Evolutionary conservation across 2,797 vertebrate genomes (phyloP).

Genomic region (Pseudochromis fuscus): DNA sequence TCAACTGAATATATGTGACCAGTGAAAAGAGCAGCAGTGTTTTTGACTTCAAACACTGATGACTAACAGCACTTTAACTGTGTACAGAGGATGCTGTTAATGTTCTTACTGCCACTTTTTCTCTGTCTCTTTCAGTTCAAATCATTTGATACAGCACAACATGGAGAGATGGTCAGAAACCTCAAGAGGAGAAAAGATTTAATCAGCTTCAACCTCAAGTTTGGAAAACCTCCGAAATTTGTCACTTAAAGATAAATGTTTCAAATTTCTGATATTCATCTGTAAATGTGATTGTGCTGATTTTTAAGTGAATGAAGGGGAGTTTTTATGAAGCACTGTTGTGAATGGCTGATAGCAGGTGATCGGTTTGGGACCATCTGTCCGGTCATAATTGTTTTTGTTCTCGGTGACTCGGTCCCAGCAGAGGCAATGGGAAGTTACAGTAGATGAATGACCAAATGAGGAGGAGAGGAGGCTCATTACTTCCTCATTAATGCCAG

Average conservation of each 20-base stretch:
- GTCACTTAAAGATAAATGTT: not conserved
- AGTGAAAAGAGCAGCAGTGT: not conserved
- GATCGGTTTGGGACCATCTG: constrained; percentile 48
- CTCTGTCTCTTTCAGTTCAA: too few species aligned
- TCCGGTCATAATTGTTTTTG: constrained; percentile 66
- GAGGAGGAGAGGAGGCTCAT: constrained; percentile 77
- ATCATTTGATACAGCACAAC: too few species aligned
- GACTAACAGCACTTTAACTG: constrained; percentile 11
- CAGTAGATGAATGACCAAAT: constrained; percentile 71
- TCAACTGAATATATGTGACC: too few species aligned
- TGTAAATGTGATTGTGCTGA: not conserved
- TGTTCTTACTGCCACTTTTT: constrained; percentile 14
- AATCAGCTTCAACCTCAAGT: too few species aligned
- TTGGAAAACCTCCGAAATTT: not conserved
- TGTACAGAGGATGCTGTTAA: not conserved
- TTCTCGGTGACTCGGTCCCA: constrained; percentile 33
- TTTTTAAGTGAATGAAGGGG: constrained; percentile 14
- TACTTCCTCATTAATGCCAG: constrained; percentile 80
- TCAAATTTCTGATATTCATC: not conserved
- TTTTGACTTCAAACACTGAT: not conserved
- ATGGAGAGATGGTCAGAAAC: too few species aligned
- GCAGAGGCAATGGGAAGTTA: constrained; percentile 60
- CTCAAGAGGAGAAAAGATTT: too few species aligned
- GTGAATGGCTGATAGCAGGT: constrained; percentile 32
- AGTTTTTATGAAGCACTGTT: constrained; percentile 7